These are phyloP conservation scores for Smutsia gigantea DNA, from an alignment of 2,797 vertebrate genomes.

Conservation along the genomic window DNA sequence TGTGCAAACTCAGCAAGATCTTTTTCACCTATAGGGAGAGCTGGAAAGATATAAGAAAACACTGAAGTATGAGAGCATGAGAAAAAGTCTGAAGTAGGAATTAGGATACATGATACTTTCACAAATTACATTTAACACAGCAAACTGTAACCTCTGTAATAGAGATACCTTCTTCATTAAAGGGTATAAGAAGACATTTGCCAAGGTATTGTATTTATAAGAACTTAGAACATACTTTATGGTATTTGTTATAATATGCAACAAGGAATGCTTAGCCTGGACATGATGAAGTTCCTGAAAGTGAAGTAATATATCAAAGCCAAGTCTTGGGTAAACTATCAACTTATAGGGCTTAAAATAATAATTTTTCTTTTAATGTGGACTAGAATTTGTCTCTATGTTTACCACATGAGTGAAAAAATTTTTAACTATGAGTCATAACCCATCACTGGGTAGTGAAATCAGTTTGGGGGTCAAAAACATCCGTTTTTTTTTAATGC, in stretches of 20 bases:
- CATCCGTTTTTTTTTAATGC: not conserved
- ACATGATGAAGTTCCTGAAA: not conserved
- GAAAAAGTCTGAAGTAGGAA: not conserved
- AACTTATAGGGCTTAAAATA: not conserved
- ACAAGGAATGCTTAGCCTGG: not conserved
- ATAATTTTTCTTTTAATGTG: conserved; percentile 23
- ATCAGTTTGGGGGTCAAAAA: not conserved
- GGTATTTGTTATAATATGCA: conserved; percentile 4
- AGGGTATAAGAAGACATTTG: not conserved
- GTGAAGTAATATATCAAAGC: not conserved
- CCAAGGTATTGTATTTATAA: not conserved
- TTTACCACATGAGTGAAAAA: conserved; percentile 14
- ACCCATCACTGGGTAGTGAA: conserved; percentile 20
- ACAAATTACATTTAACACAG: conserved; percentile 10
- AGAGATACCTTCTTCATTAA: not conserved
- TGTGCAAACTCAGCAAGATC: conserved; percentile 2
- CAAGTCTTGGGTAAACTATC: not conserved
- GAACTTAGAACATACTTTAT: not conserved
- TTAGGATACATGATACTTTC: not conserved
- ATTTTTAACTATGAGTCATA: not conserved
- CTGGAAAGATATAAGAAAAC: not conserved
- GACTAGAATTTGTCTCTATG: not conserved
- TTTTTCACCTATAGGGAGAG: not conserved
- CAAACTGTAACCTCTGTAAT: not conserved
- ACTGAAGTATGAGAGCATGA: not conserved